Evolutionary conservation across 2,113 vertebrate genomes (phyloP).

Genomic region (Forbesichthys agassizii): DNA sequence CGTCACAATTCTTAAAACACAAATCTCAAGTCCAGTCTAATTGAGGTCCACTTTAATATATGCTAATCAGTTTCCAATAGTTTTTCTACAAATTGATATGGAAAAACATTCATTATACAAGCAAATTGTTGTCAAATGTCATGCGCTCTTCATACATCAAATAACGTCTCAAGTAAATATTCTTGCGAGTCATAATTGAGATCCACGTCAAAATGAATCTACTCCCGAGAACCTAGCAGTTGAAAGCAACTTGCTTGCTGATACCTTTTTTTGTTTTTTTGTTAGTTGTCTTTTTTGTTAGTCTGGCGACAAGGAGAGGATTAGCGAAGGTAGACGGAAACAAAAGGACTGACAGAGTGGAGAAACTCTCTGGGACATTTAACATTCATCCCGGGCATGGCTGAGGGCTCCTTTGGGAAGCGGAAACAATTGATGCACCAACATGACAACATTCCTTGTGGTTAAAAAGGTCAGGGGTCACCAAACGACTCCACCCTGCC

Average conservation of each 20-base stretch:
- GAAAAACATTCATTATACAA: no score
- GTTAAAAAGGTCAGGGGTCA: slow-evolving; percentile 72
- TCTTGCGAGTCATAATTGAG: no score
- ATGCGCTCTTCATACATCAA: no score
- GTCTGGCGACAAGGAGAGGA: slow-evolving; percentile 55
- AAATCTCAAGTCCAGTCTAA: no score
- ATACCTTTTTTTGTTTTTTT: slow-evolving; percentile 57
- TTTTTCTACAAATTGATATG: no score
- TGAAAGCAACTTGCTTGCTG: slow-evolving; percentile 28
- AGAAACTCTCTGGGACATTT: slow-evolving; percentile 52
- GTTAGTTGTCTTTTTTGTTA: slow-evolving; percentile 24
- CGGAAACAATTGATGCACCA: slow-evolving; percentile 72
- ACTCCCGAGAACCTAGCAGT: no score
- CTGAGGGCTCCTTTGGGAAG: slow-evolving; percentile 54
- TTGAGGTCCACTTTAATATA: no score
- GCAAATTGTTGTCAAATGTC: no score
- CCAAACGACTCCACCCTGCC: slow-evolving; percentile 61
- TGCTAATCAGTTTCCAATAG: no score
- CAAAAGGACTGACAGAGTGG: slow-evolving; percentile 14
- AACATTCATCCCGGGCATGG: slow-evolving; percentile 55
- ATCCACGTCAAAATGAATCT: no score
- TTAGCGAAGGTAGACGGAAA: slow-evolving; percentile 43
- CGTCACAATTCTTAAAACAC: no score
- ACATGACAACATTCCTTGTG: slow-evolving; percentile 71
- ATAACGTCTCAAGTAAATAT: no score